Evolutionary conservation across 2,888 invertebrate species (phyloP), one percentile per base, ranked within the genome.

Genomic region (Himalopsyche anomala): DNA sequence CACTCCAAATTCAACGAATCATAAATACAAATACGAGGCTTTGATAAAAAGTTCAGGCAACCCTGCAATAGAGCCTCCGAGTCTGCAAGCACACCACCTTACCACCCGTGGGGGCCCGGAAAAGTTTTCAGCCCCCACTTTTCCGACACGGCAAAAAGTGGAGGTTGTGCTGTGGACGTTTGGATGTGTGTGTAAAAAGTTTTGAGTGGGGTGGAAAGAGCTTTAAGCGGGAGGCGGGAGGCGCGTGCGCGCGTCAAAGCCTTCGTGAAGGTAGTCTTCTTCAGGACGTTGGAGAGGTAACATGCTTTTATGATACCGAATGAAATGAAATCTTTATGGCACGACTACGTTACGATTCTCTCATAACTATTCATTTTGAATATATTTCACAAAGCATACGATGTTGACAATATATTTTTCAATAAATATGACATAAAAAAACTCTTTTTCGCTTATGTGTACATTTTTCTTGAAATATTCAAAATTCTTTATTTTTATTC

Each of bases 211-310:
- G 84, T 79, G 80, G 87, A 36, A 51, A 84, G 74, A 19, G 45
- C n/a, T 81, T 45, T 40, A 79, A 91, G 91, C 90, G 87, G 83
- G 91, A 91, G 90, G 86, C 87, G 90, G 89, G 90, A 91, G 91
- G 91, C 91, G 91, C 91, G 90, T 91, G 91, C 91, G 91, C 91
- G 91, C 91, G 91, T 92, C 92, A 92, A 92, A 51, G 45, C 42
- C 83, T 51, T 54, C 54, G 51, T 56, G 80, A 55, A 55, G 81
- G 69, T 86, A 88, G 86, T 87, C 87, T 86, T 86, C 84, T 83
- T 82, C 83, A 38, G 84, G 85, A 87, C 86, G 62, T 83, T 83
- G 83, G 45, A 12, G 81, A 56, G 42, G 83, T 54, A 56, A 80
- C 85, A 85, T 45, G 82, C 79, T 19, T n/a, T 19, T 36, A 38